A percentile compares a stretch with the other conserved stretches of the same genome.
These are phyloP conservation scores for Patiria pectinifera DNA, from an alignment of 53 echinoderm and acorn worm genomes.

Conservation along the genomic window DNA sequence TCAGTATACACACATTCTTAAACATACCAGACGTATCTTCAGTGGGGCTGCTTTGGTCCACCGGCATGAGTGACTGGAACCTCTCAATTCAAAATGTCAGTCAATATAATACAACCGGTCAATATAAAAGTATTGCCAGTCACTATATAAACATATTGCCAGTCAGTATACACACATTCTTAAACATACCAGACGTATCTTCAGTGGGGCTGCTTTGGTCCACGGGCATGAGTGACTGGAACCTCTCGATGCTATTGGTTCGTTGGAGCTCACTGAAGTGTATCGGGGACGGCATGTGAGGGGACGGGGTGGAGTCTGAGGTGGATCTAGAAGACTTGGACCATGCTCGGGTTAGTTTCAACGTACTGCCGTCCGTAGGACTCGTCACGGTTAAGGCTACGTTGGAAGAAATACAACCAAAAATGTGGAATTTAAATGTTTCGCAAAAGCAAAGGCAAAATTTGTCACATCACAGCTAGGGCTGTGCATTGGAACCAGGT, in stretches of 20 bases:
- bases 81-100: conserved; percentile 46
- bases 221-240: conserved; percentile 66
- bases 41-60: conserved; percentile 68
- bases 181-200: conserved; percentile 64
- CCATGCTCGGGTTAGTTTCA: conserved; percentile 44
- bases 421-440: not conserved
- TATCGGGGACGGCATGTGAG: conserved; percentile 54
- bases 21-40: conserved; percentile 73
- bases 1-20: not conserved
- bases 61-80: conserved; percentile 69
- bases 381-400: conserved; percentile 44
- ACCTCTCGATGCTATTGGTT: conserved; percentile 70
- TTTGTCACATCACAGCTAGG: too few relatives aligned
- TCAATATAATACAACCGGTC: too few relatives aligned
- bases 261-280: conserved; percentile 63
- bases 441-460: not conserved
- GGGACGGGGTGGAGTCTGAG: conserved; percentile 65
- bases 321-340: conserved; percentile 40
- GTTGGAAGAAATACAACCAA: not conserved
- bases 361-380: conserved; percentile 8
- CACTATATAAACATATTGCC: not conserved
- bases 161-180: not conserved
- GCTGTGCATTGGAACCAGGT: too few relatives aligned
- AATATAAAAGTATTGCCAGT: not conserved
- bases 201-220: conserved; percentile 75